Evolutionary conservation across 2,797 vertebrate species (phyloP).

Genomic region (Antennarius maculatus): DNA sequence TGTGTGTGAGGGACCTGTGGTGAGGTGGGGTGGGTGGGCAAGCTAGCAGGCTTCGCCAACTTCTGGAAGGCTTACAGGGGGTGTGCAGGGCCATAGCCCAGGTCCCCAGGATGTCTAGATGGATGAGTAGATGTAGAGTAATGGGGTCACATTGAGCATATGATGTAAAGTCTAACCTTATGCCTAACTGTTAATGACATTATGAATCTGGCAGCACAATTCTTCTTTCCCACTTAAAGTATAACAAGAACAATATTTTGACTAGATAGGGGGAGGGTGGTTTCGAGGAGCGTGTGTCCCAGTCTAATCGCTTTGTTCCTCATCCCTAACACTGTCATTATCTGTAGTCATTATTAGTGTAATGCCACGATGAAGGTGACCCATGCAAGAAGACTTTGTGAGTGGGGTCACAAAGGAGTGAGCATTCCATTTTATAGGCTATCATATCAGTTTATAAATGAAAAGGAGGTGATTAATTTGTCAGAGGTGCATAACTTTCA

Average conservation of each 20-base stretch:
- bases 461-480: slow-evolving; percentile 40
- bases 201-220: slow-evolving; percentile 70
- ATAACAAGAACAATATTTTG: slow-evolving; percentile 68
- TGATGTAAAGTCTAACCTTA: slow-evolving; percentile 79
- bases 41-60: slow-evolving; percentile 58
- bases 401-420: slow-evolving; percentile 38
- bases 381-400: slow-evolving; percentile 11
- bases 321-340: slow-evolving; percentile 31
- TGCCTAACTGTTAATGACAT: slow-evolving; percentile 75
- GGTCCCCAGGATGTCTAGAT: slow-evolving; percentile 76
- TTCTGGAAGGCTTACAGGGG: slow-evolving; percentile 77
- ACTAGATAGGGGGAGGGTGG: slow-evolving; percentile 9
- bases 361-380: slow-evolving; percentile 63
- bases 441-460: slow-evolving; percentile 28
- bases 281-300: not conserved
- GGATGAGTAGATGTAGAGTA: slow-evolving; percentile 82
- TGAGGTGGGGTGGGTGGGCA: slow-evolving; percentile 49
- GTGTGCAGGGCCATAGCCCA: slow-evolving; percentile 68
- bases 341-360: slow-evolving; percentile 43
- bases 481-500: slow-evolving; percentile 37
- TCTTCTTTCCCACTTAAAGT: slow-evolving; percentile 56
- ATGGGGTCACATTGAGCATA: slow-evolving; percentile 84
- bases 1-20: slow-evolving; percentile 54
- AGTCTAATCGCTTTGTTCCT: slow-evolving; percentile 58
- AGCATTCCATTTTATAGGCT: slow-evolving; percentile 21